Evolutionary conservation across 2,797 vertebrate genomes (phyloP), one percentile per base, ranked within the genome.

Genomic region (Hapalemur alaotrensis): DNA sequence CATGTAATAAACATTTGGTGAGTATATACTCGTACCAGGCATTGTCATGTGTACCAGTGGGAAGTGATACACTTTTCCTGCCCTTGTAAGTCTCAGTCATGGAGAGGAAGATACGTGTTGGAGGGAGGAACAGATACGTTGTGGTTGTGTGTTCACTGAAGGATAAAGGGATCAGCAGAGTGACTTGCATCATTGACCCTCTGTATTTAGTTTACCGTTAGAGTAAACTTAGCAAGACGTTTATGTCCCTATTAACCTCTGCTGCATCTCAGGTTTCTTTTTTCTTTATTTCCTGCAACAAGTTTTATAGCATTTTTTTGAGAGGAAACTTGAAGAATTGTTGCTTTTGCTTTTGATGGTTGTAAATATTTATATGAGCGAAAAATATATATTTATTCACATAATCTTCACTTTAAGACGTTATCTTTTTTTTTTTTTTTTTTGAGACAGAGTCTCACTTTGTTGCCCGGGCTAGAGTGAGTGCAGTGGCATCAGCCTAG

Each of bases 281-380:
- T 89, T 85, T 93, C 50, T 72, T 79, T 81, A 28, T 87, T 89
- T 76, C 20, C 54, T 88, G 8, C 25, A 83, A 28, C 30, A 95
- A 84, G 23, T 96, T 90, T 92, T 65, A 57, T 48, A 72, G 30
- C 38, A 79, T 96, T 41, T 76, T 2, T 84, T 72, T 97, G 72
- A 22, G 32, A 54, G 14, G 70, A 91, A 90, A 79, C 35, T 67
- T 93, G n/a, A 96, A 67, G 38, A 93, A 85, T 72, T 95, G 32
- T 61, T 96, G 50, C 3, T 43, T 95, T 95, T 95, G 6, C 48
- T 91, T 35, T n/a, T 95, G 41, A 85, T 76, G 43, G 32, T n/a
- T 95, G 28, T 75, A 81, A 95, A 35, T 78, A 32, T 75, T 83
- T 95, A 1, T 67, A 78, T 86, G 41, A 78, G 41, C 6, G 43